Evolutionary conservation across 2,113 vertebrate genomes (phyloP).

Genomic region (Hydrochoerus hydrochaeris): DNA sequence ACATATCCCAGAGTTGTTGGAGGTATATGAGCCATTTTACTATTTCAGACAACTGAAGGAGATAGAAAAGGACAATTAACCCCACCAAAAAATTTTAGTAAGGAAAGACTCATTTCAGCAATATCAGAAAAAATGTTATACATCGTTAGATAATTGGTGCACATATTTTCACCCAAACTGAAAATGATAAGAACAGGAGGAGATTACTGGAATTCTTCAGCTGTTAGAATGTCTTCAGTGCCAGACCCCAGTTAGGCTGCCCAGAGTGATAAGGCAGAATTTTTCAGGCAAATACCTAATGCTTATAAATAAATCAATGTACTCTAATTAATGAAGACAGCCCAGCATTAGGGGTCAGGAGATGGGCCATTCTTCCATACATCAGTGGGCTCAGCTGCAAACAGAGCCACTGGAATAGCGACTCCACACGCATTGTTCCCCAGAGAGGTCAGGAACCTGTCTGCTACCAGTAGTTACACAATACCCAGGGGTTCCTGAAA

Average conservation of each 20-base stretch:
- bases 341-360: slow-evolving; percentile 47
- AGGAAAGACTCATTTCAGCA: background rate
- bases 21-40: background rate
- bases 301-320: slow-evolving; percentile 70
- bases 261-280: background rate
- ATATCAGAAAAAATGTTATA: background rate
- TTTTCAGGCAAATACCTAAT: slow-evolving; percentile 32
- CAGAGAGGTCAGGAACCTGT: background rate
- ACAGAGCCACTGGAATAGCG: background rate
- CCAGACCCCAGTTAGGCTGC: slow-evolving; percentile 15
- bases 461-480: slow-evolving; percentile 5
- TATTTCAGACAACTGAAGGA: background rate
- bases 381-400: slow-evolving; percentile 30
- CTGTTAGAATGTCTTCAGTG: background rate
- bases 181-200: background rate
- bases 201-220: slow-evolving; percentile 53
- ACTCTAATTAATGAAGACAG: slow-evolving; percentile 62
- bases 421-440: background rate
- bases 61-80: background rate
- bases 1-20: background rate
- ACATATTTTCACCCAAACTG: background rate
- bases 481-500: background rate
- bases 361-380: background rate
- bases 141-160: background rate
- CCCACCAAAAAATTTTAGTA: background rate